Base-by-base conservation (phyloP, 2,797 vertebrate species). In the Acipenser ruthenus region DNA sequence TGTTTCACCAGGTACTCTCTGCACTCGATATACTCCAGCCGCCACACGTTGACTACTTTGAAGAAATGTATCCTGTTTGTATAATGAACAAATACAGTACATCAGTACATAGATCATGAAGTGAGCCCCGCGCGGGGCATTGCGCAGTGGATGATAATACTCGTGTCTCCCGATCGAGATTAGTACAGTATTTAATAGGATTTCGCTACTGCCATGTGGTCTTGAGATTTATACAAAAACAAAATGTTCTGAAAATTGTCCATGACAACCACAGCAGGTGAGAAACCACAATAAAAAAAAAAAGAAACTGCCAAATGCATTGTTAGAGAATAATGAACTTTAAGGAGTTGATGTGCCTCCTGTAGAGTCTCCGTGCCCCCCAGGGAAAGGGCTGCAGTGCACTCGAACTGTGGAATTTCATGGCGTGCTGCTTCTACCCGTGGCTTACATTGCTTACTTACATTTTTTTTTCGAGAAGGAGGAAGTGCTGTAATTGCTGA, bases 41-140 rank as follows among this genome's bases (percentile, higher is more conserved):
- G 85, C 96, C 96, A 83, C 96, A 99, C 89, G 95, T 99, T 68
- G 96, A 99, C 90, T 98, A 96, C 92, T 99, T 99, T 88, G 96
- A 99, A 91, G 96, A 99, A 90, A 99, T 99, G 96, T 98, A 99
- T 99, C 96, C 93, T 95, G 37, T 37, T 37, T 37, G 4, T 37
- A 37, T 37, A 37, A 5, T 37, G 37, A 37, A 37, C 37, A 37
- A 37, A 37, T 37, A 37, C 37, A 37, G 37, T 5, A 37, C 37
- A 4, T 37, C 37, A 37, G 37, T 37, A 37, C 37, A 37, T 37
- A 37, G 4, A 37, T 37, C 37, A 37, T 37, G 37, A 37, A 37
- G 37, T 4, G 37, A 37, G 37, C 37, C 37, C 37, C 4, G 1
- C 4, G 37, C 37, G 37, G 37, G 37, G 37, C 37, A 5, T 37